Evolutionary conservation across 2,797 vertebrate species (phyloP).

Genomic region (Pitangus sulphuratus): DNA sequence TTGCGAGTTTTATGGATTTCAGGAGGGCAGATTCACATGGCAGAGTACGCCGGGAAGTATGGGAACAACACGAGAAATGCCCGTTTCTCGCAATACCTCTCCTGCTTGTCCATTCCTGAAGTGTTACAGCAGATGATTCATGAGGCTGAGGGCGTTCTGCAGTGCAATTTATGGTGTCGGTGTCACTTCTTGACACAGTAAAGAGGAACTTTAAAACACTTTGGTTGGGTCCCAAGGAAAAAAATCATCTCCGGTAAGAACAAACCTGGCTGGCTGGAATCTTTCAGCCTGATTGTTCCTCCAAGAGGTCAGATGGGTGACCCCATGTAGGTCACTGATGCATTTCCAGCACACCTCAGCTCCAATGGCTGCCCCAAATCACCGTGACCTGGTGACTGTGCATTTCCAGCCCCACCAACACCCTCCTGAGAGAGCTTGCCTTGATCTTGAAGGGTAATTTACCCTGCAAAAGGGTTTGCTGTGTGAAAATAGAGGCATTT

Average conservation of each 20-base stretch:
- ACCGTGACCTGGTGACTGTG: fast-evolving
- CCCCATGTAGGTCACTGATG: neutral
- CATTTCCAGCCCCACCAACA: neutral
- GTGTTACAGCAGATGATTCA: constrained; percentile 7
- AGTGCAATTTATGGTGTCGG: neutral
- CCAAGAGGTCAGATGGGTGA: neutral
- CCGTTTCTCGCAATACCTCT: neutral
- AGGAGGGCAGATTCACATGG: constrained; percentile 55
- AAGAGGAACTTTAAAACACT: neutral
- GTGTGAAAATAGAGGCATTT: neutral
- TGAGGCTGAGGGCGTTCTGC: neutral
- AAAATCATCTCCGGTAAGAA: neutral
- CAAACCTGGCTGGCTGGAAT: neutral
- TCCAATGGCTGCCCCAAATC: neutral
- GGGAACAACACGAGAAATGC: constrained; percentile 18
- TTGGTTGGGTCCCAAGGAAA: neutral
- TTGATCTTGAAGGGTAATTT: neutral
- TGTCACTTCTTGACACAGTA: neutral
- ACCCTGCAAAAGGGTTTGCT: fast-evolving
- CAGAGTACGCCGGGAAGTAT: neutral
- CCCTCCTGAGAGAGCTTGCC: neutral
- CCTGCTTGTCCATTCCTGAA: neutral
- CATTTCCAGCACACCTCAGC: neutral
- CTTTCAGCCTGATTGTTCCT: neutral
- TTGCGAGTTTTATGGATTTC: constrained; percentile 39